Evolutionary conservation across 2,113 vertebrate species (phyloP).

Genomic region (Colinus virginianus): DNA sequence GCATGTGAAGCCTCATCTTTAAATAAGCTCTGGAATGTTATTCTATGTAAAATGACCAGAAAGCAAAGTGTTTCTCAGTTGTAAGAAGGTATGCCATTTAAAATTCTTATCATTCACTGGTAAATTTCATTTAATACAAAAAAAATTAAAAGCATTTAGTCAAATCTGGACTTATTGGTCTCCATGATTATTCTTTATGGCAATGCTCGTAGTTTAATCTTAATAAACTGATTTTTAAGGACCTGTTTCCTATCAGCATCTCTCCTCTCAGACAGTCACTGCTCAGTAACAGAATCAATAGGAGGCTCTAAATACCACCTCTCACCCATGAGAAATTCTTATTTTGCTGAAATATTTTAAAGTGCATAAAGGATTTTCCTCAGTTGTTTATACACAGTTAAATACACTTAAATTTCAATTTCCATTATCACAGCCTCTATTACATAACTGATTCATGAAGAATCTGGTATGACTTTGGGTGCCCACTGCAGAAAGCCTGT

Average conservation of each 20-base stretch:
- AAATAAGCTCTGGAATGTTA: conserved; percentile 64
- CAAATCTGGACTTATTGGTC: conserved; percentile 50
- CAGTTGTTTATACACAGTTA: not conserved
- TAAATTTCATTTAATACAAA: conserved; percentile 15
- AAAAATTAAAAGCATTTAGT: conserved; percentile 55
- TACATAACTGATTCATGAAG: conserved; percentile 13
- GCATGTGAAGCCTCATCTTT: not conserved
- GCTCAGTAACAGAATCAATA: not conserved
- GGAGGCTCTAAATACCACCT: not conserved
- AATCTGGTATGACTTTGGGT: not conserved
- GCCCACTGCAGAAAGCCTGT: not conserved
- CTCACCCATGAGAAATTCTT: not conserved
- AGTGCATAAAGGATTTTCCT: conserved; percentile 33
- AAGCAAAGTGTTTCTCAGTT: conserved; percentile 6
- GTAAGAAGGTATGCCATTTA: not conserved
- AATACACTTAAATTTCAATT: not conserved
- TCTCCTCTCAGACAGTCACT: not conserved
- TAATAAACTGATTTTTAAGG: conserved; percentile 31
- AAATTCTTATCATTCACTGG: not conserved
- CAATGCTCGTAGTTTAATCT: conserved; percentile 21
- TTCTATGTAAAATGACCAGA: conserved; percentile 29
- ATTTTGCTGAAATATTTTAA: not conserved
- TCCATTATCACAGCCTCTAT: not conserved
- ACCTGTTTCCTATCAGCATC: not conserved
- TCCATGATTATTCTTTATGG: conserved; percentile 44